These are phyloP conservation scores for Nannobrachium achirus DNA, from an alignment of 2,113 vertebrate genomes.

Conservation along the genomic window DNA sequence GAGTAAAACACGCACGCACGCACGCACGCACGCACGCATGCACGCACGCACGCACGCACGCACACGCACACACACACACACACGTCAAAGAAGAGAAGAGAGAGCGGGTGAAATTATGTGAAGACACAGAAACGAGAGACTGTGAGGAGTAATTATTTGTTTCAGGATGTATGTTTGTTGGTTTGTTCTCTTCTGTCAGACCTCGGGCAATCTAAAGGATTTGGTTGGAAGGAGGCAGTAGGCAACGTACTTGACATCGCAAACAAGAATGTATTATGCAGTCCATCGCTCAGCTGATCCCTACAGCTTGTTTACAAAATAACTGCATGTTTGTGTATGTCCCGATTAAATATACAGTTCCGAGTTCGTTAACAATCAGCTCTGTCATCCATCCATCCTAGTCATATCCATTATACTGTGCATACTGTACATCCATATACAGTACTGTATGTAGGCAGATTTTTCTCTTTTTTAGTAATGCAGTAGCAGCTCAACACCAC, in stretches of 20 bases:
- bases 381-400: too few relatives aligned
- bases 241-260: not conserved
- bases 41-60: not conserved
- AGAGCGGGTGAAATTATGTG: too few relatives aligned
- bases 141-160: too few relatives aligned
- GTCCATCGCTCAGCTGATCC: constrained; percentile 27
- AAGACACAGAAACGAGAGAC: too few relatives aligned
- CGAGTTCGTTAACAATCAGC: not conserved
- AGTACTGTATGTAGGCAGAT: not conserved
- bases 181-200: not conserved
- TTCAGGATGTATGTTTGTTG: not conserved
- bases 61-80: not conserved
- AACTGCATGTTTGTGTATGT: not conserved
- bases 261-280: constrained; percentile 33
- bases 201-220: constrained; percentile 17
- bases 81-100: not conserved
- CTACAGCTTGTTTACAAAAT: constrained; percentile 25
- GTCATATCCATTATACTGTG: too few relatives aligned
- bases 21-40: not conserved
- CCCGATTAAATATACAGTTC: not conserved
- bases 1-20: not conserved
- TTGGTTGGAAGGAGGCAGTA: constrained; percentile 29
- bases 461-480: constrained; percentile 24
- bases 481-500: constrained; percentile 1
- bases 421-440: too few relatives aligned